Evolutionary conservation across 2,797 vertebrate genomes (phyloP).

Genomic region (Hapalemur alaotrensis): DNA sequence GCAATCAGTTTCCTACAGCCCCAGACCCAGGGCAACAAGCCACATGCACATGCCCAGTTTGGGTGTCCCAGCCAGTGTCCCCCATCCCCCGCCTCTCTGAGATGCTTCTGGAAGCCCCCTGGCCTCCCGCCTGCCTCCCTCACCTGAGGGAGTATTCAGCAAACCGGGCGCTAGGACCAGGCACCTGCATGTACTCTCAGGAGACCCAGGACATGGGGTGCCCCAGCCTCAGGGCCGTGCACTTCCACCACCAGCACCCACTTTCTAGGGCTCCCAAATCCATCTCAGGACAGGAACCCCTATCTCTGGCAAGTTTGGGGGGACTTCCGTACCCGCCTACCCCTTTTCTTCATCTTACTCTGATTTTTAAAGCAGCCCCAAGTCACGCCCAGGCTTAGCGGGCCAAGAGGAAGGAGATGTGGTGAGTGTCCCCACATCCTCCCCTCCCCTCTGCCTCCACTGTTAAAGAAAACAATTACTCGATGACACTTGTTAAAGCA

Average conservation of each 20-base stretch:
- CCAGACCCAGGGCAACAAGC: not conserved
- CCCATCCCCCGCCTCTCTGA: not conserved
- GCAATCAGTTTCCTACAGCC: not conserved
- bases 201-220: not conserved
- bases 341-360: not conserved
- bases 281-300: not conserved
- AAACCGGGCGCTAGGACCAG: not conserved
- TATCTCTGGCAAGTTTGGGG: not conserved
- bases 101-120: not conserved
- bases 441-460: not conserved
- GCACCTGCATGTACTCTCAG: not conserved
- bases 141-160: not conserved
- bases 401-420: not conserved
- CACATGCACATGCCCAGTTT: not conserved
- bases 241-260: not conserved
- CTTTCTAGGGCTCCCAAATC: not conserved
- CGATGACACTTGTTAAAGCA: not conserved
- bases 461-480: not conserved
- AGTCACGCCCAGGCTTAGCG: not conserved
- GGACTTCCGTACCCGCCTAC: not conserved
- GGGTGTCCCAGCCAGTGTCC: not conserved
- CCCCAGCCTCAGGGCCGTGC: not conserved
- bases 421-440: not conserved
- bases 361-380: not conserved
- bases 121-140: not conserved